Base-by-base conservation (phyloP, 2,797 vertebrate genomes). In the Coluber constrictor region DNA sequence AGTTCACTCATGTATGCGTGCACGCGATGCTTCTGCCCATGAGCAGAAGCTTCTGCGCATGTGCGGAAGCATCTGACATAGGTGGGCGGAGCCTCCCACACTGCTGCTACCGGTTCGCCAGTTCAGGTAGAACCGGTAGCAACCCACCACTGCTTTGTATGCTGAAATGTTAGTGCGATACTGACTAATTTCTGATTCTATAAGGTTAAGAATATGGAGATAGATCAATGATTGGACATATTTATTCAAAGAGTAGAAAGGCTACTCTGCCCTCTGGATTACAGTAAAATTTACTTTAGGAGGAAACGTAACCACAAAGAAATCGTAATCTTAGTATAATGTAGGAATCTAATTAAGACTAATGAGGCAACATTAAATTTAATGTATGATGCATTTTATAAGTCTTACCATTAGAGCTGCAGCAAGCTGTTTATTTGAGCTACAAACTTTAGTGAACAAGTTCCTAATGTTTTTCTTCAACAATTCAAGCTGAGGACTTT, bases 341-440 rank as follows among this genome's bases (percentile, higher is more conserved):
- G 95, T 96, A 97, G 97, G 96, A 97, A 97, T 97, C 97, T 98
- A 98, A 98, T 98, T 97, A 97, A 98, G 97, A 98, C 97, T 98
- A 98, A 98, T 98, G 97, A 98, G 97, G 95, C 93, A 97, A 97
- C 97, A 97, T 98, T 98, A 98, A 98, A 97, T 98, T 98, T 98
- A 97, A 98, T 98, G 97, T 97, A 98, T 97, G 96, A 97, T 97
- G 96, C 95, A 95, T 97, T 98, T 98, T 98, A 97, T 97, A 97
- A 96, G 96, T 95, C 95, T 96, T 96, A 94, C 95, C 94, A 97
- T 97, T 97, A 98, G 96, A 97, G 96, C 94, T 95, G 90, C 87
- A 95, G 97, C 97, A 98, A 97, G 96, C 97, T 98, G 97, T 98
- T 97, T 13, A 1, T 96, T 88, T 95, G 95, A 94, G 94, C 93